Evolutionary conservation across 1,140 invertebrate species (phyloP), one percentile per base, ranked within the genome.

Genomic region (Hylaeus anthracinus): DNA sequence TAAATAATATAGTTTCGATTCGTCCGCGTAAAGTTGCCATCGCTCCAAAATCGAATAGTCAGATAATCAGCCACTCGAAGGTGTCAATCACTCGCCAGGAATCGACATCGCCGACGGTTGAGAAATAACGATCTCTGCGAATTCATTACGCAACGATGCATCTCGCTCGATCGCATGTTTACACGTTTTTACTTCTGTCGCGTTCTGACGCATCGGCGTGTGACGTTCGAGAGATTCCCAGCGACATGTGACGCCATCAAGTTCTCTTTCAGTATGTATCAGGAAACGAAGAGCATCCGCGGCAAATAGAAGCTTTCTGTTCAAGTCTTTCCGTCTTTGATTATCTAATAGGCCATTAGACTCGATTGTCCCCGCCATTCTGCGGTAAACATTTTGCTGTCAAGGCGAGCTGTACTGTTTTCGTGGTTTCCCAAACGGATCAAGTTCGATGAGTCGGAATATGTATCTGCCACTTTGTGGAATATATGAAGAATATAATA

Each of bases 341-440:
- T 61, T 73, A 73, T 39, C 37, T 73, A 51, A 72, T 43, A 12
- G 70, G 6, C 12, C 5, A 48, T 60, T 72, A 14, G 2, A 55
- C 8, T n/a, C 9, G 37, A 70, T 26, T 43, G 26, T 12, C 39
- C 3, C 3, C 48, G 6, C 43, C 26, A 15, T 48, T 43, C 26
- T 8, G 6, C 3, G 8, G n/a, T 37, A 67, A 67, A 67, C 65
- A 37, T 5, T 51, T 2, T 26, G 1, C 45, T 3, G 4, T 3
- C 4, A 41, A 41, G 14, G 1, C 9, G 12, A 14, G 14, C 14
- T 10, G 9, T 61, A 0, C 3, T 5, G 26, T 12, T 61, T 51
- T 10, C 51, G 51, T 51, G 51, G 26, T 51, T 51, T 51, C 51
- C 9, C 51, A 48, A 48, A 26, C 26, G 26, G 26, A 45, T 45